A percentile compares a stretch with the other conserved stretches of the same genome.
phyloP scores from a whole-genome alignment of 2,797 vertebrate genomes.

The Sitta carolinensis region DNA sequence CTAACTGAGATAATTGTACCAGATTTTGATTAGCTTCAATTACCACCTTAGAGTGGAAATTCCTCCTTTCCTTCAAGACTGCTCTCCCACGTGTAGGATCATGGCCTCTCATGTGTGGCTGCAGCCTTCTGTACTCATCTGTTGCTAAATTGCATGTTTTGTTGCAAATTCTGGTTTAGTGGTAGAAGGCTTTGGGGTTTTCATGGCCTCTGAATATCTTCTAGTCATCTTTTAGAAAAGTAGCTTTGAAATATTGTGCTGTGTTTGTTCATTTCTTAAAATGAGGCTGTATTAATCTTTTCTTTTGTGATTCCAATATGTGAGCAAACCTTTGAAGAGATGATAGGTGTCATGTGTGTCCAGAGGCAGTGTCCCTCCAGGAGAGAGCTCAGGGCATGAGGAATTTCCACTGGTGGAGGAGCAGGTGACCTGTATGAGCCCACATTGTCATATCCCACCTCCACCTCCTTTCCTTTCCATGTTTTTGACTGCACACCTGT shows the following conservation, averaged over 20 bases:
- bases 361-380: background rate
- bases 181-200: background rate
- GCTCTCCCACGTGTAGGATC: background rate
- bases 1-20: background rate
- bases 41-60: background rate
- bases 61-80: background rate
- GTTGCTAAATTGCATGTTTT: background rate
- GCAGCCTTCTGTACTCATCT: background rate
- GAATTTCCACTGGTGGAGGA: background rate
- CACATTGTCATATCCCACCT: background rate
- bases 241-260: background rate
- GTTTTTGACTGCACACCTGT: background rate
- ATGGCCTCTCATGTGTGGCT: background rate
- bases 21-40: background rate
- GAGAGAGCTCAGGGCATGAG: background rate
- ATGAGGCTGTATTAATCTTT: background rate
- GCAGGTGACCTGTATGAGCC: background rate
- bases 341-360: background rate
- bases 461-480: background rate
- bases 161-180: background rate
- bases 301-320: background rate
- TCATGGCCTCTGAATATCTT: background rate
- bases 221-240: background rate
- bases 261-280: background rate
- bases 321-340: background rate